phyloP scores from a whole-genome alignment of 2,113 vertebrate genomes.

The Notothenia coriiceps region DNA sequence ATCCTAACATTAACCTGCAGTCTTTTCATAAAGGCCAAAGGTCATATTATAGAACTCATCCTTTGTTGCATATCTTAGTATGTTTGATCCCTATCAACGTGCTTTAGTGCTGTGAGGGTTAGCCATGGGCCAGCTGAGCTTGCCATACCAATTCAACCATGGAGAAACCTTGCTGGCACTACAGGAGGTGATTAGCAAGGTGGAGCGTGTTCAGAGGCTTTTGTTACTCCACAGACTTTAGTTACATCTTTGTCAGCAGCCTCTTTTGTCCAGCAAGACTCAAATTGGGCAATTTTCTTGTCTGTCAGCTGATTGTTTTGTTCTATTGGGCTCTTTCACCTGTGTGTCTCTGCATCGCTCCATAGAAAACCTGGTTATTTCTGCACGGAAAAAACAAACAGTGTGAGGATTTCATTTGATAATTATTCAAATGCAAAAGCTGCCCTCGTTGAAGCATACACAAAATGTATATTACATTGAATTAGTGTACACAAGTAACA shows the following conservation, averaged over 20 bases:
- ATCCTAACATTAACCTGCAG: neutral
- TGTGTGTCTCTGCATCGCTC: slow-evolving; percentile 20
- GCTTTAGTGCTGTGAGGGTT: slow-evolving; percentile 31
- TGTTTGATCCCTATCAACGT: slow-evolving; percentile 5
- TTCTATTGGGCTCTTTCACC: slow-evolving; percentile 45
- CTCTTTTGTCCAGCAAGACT: slow-evolving; percentile 67
- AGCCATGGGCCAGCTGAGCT: slow-evolving; percentile 48
- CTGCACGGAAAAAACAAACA: neutral
- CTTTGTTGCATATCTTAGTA: neutral
- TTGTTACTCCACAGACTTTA: slow-evolving; percentile 65
- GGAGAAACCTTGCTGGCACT: slow-evolving; percentile 43
- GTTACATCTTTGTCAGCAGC: slow-evolving; percentile 77
- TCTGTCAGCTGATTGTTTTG: slow-evolving; percentile 73
- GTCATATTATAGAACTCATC: neutral
- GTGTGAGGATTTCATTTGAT: neutral
- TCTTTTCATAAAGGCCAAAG: neutral
- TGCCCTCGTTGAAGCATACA: neutral
- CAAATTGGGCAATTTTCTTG: slow-evolving; percentile 78
- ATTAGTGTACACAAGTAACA: neutral
- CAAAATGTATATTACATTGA: neutral
- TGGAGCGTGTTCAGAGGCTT: slow-evolving; percentile 44
- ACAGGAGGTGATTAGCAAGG: slow-evolving; percentile 61
- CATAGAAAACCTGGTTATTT: neutral
- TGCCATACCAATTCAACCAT: slow-evolving; percentile 49
- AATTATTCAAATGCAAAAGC: neutral